Evolutionary conservation across 2,797 vertebrate genomes (phyloP).

Genomic region (Tympanoctomys barrerae): DNA sequence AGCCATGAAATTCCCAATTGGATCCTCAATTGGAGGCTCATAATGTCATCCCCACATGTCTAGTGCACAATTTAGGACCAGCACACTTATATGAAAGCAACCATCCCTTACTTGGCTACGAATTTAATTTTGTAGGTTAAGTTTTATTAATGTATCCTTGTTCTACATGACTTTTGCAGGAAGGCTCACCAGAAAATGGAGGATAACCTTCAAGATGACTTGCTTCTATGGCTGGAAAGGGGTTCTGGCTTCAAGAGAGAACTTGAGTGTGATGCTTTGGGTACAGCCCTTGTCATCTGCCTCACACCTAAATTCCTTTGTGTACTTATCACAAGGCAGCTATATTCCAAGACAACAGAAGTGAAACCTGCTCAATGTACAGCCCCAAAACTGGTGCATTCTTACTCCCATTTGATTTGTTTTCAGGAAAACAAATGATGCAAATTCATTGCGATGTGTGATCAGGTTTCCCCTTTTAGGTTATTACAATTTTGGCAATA

Average conservation of each 20-base stretch:
- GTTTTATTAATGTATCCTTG: neutral
- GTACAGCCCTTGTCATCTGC: neutral
- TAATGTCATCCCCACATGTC: fast-evolving
- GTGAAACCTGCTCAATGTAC: neutral
- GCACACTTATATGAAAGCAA: neutral
- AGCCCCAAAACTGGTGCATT: neutral
- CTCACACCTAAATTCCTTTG: neutral
- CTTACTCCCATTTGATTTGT: neutral
- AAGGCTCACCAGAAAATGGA: neutral
- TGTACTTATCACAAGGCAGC: neutral
- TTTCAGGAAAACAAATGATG: neutral
- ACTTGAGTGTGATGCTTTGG: neutral
- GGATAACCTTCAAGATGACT: neutral
- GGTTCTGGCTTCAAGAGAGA: neutral
- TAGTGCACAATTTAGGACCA: neutral
- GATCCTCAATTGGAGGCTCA: no score
- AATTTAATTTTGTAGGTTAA: neutral
- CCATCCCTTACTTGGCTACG: neutral
- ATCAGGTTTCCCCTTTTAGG: neutral
- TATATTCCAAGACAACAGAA: neutral
- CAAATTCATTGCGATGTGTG: neutral
- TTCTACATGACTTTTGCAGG: neutral
- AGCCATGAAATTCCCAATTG: no score
- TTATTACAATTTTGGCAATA: neutral
- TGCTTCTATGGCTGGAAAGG: neutral